These are phyloP conservation scores for Hiodon tergisus DNA, from an alignment of 2,113 vertebrate genomes.

Conservation along the genomic window DNA sequence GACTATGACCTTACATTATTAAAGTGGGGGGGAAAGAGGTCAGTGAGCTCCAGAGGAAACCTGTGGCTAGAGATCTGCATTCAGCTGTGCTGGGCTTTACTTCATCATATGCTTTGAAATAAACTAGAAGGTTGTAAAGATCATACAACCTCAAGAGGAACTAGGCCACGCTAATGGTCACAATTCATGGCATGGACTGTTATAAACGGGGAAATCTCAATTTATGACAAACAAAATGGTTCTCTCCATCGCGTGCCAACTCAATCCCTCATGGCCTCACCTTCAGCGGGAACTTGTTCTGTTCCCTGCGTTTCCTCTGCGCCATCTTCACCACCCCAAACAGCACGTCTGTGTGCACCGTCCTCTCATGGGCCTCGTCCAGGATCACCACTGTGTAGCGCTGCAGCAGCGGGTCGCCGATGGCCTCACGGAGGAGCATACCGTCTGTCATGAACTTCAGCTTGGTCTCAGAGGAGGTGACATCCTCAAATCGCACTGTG, in stretches of 20 bases:
- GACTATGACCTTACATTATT: conserved; percentile 69
- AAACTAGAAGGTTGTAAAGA: no score
- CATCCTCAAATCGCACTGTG: conserved; percentile 87
- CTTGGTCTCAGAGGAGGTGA: conserved; percentile 76
- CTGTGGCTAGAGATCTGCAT: not conserved
- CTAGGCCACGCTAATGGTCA: no score
- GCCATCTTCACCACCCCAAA: conserved; percentile 88
- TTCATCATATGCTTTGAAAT: no score
- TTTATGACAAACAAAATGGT: not conserved
- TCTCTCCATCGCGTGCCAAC: no score
- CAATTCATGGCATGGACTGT: no score
- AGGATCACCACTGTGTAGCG: conserved; percentile 83
- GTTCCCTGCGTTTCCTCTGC: conserved; percentile 73
- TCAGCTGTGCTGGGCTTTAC: not conserved
- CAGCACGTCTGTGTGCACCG: conserved; percentile 87
- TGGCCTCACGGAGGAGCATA: conserved; percentile 89
- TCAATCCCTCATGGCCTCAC: conserved; percentile 44
- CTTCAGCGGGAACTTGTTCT: conserved; percentile 76
- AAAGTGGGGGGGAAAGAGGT: not conserved
- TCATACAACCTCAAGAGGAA: no score
- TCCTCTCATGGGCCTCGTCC: conserved; percentile 93
- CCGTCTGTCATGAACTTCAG: conserved; percentile 92
- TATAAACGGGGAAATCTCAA: not conserved
- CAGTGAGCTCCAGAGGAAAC: not conserved
- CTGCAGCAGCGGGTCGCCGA: conserved; percentile 79